Base-by-base conservation (phyloP, 2,888 invertebrate species). In the Idaea straminata region DNA sequence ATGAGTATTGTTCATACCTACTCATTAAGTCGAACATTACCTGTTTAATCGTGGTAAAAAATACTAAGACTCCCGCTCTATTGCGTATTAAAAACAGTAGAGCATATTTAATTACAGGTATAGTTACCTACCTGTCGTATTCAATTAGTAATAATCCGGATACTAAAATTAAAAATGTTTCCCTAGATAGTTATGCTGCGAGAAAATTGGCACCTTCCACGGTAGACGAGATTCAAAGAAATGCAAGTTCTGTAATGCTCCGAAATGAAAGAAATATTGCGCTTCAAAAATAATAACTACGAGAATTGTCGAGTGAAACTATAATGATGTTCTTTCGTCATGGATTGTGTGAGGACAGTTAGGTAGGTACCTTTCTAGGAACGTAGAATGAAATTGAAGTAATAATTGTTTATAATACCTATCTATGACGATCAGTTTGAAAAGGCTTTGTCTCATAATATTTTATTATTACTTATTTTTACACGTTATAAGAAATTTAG, bases 1-100 rank as follows among this genome's bases (percentile, higher is more conserved):
- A 47, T 47, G 47, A 7, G 6, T 47, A 80, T 78, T 77, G 68
- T 70, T 58, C 36, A 10, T 62, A 61, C 57, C 35, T 62, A 7
- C n/a, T 35, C 47, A 47, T 47, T 47, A 47, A 47, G 47, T 10
- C 47, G 10, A 47, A 10, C 47, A 47, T 47, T 47, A 47, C 47
- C 13, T 4, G 5, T 47, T 13, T 47, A 10, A 47, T 6, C 47
- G 10, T 47, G 47, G 47, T 47, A 47, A 47, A 47, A 47, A 47
- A 47, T 13, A 5, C 36, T 13, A 47, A 13, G 3, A 13, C 47
- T 10, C 47, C 47, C 6, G 13, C 47, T 47, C 47, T 47, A 13
- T 47, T 13, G 47, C 13, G 47, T 13, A 47, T 13, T 47, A 47
- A 13, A 47, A 47, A 47, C 47, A 47, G 47, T 47, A 47, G 2